Base-by-base conservation (phyloP, 1,140 invertebrate genomes). In the Psilanteris sp. region DNA sequence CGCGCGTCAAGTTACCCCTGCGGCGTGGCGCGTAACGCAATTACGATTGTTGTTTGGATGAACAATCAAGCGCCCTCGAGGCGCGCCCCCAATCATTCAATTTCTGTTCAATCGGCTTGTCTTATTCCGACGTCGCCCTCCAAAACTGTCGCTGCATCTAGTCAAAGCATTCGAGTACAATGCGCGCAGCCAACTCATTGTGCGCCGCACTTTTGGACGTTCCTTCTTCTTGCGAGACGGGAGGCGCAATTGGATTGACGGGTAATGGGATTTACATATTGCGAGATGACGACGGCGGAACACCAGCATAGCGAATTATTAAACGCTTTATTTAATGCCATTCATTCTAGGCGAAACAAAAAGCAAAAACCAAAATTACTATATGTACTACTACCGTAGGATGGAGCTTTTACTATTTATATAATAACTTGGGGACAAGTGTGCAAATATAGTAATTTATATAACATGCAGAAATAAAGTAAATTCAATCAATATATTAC, bases 21-120 rank as follows among this genome's bases (percentile, higher is more conserved):
- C 15, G 62, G 62, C 64, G 66, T 72, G 78, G 76, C 77, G 81
- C 81, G 83, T 88, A 89, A 89, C 85, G 85, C 85, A 89, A 89
- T 89, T 88, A 89, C 86, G 85, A 89, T 89, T 88, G 87, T 89
- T 89, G 86, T 88, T 88, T 88, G 87, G 88, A 88, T 89, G 87
- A 88, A 89, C 87, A 89, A 89, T 89, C 87, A 89, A 89, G 87
- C 85, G 84, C 87, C 86, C 87, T 88, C 84, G 82, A 87, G 80
- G 79, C 79, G 79, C 81, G 77, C 82, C 81, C 68, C 85, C 85
- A 85, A 89, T 88, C 87, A 88, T 89, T 89, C 87, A 88, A 88
- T 89, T 89, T 88, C 83, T 81, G 86, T 85, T 89, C 87, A 87
- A 89, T 89, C 87, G 87, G 83, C 85, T 88, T 84, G 66, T 11